phyloP scores from a whole-genome alignment of 2,888 invertebrate species.

The Idaea biselata region DNA sequence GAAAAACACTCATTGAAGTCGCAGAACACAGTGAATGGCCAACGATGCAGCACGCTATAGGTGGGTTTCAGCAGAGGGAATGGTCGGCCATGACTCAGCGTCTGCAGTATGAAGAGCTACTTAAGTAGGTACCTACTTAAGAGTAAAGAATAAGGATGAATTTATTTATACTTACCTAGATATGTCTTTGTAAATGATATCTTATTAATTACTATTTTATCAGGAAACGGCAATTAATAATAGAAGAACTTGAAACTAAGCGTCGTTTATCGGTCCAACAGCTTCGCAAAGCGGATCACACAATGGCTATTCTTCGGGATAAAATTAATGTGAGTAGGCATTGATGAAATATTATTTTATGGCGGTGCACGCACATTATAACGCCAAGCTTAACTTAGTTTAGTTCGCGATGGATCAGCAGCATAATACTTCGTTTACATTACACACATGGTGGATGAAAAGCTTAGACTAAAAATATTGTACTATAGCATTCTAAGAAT shows the following conservation, averaged over 20 bases:
- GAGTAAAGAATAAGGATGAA: no score
- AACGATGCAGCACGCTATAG: slow-evolving; percentile 43
- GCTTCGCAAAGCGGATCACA: slow-evolving; percentile 47
- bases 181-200: no score
- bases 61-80: slow-evolving; percentile 36
- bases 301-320: slow-evolving; percentile 58
- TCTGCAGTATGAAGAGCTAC: slow-evolving; percentile 40
- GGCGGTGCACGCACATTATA: no score
- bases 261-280: slow-evolving; percentile 42
- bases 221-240: slow-evolving; percentile 43
- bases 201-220: slow-evolving; percentile 2
- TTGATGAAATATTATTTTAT: no score
- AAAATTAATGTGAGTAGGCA: slow-evolving; percentile 51
- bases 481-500: no score
- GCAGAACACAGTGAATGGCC: slow-evolving; percentile 47
- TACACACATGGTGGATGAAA: no score
- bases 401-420: no score
- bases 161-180: background rate
- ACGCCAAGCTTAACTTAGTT: no score
- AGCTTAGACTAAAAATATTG: no score
- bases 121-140: slow-evolving; percentile 39
- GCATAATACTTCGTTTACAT: no score
- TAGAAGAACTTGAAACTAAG: slow-evolving; percentile 42
- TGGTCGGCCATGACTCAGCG: slow-evolving; percentile 36
- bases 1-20: slow-evolving; percentile 53